A percentile compares a stretch with the other conserved stretches of the same genome.
Evolutionary conservation across 2,797 vertebrate genomes (phyloP).

Genomic region (Sciurus carolinensis): DNA sequence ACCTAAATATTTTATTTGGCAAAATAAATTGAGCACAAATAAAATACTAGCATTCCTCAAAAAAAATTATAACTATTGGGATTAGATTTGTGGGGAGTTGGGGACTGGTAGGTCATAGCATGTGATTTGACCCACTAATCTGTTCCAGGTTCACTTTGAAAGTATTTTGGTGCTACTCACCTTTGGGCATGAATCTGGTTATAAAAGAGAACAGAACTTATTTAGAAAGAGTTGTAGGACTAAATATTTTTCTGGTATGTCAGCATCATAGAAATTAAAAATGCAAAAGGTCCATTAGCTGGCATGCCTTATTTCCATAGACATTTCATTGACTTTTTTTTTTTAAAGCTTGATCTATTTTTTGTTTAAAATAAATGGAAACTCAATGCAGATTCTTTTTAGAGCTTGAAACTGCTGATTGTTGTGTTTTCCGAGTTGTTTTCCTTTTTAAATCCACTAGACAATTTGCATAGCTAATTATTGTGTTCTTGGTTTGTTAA

Average conservation of each 20-base stretch:
- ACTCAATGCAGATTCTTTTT: slow-evolving; percentile 66
- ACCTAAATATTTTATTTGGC: background rate
- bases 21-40: background rate
- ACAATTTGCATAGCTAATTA: slow-evolving; percentile 84
- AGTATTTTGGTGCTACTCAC: background rate
- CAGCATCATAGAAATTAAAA: slow-evolving; percentile 36
- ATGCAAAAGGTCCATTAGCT: slow-evolving; percentile 13
- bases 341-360: slow-evolving; percentile 80
- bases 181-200: slow-evolving; percentile 7
- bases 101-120: background rate
- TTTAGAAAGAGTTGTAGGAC: slow-evolving; percentile 9
- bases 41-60: background rate
- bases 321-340: slow-evolving; percentile 70
- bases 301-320: slow-evolving; percentile 78
- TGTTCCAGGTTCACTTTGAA: background rate
- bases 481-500: slow-evolving; percentile 79
- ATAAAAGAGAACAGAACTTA: slow-evolving; percentile 9
- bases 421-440: slow-evolving; percentile 74
- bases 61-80: background rate
- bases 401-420: slow-evolving; percentile 75
- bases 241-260: slow-evolving; percentile 18
- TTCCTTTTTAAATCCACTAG: slow-evolving; percentile 77
- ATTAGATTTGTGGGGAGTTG: background rate
- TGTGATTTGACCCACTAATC: background rate
- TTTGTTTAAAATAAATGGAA: slow-evolving; percentile 65